Evolutionary conservation across 2,113 vertebrate genomes (phyloP).

Genomic region (Eclectus roratus): DNA sequence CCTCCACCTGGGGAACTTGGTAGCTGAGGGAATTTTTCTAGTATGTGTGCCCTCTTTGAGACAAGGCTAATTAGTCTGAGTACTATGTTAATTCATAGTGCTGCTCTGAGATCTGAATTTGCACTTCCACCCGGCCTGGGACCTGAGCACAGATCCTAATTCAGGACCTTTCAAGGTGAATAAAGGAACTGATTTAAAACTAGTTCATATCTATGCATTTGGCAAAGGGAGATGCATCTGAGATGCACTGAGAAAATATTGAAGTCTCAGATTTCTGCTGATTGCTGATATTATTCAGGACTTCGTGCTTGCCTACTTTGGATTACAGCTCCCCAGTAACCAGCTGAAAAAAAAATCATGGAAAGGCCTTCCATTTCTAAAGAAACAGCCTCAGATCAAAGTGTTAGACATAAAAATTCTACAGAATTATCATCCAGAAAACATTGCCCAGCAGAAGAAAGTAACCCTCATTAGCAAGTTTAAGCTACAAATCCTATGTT

Average conservation of each 20-base stretch:
- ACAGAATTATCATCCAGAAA: not conserved
- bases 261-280: not conserved
- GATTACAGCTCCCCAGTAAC: not conserved
- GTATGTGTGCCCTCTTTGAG: not conserved
- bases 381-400: not conserved
- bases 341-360: not conserved
- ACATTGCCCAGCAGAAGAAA: not conserved
- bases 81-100: not conserved
- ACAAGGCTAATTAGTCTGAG: not conserved
- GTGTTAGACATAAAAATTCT: not conserved
- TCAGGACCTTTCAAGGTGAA: not conserved
- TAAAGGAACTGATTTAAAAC: not conserved
- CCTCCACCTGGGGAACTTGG: not conserved
- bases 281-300: not conserved
- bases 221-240: not conserved
- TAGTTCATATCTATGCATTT: not conserved
- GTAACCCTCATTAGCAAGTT: not conserved
- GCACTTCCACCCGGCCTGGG: not conserved
- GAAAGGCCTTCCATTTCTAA: not conserved
- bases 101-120: not conserved
- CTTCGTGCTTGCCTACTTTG: not conserved
- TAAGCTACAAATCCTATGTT: not conserved
- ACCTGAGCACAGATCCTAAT: not conserved
- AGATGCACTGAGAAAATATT: not conserved
- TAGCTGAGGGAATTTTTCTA: not conserved